Evolutionary conservation across 1,140 invertebrate species (phyloP).

Genomic region (Vanessa atalanta): DNA sequence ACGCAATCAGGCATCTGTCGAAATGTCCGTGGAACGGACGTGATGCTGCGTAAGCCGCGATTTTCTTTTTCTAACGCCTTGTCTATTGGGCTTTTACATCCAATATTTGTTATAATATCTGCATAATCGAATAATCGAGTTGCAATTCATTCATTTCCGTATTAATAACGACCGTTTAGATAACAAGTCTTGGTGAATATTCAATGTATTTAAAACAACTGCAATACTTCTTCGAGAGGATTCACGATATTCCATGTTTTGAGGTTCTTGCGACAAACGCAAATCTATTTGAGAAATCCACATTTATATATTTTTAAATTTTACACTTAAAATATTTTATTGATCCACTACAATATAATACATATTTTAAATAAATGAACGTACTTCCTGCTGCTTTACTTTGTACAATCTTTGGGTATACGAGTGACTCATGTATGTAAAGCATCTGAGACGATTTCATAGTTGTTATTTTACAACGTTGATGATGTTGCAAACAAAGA

Average conservation of each 20-base stretch:
- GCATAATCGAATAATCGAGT: neutral
- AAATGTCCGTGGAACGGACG: constrained; percentile 45
- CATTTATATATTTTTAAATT: no score
- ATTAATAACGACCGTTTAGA: neutral
- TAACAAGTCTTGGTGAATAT: neutral
- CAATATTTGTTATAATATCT: neutral
- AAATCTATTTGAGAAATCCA: neutral
- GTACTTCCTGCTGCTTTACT: no score
- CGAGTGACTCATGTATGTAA: no score
- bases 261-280: neutral
- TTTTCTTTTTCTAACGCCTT: constrained; percentile 43
- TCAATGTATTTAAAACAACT: neutral
- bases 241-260: neutral
- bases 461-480: no score
- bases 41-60: constrained; percentile 37
- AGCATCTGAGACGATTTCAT: no score
- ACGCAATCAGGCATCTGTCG: constrained; percentile 52
- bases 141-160: neutral
- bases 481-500: no score
- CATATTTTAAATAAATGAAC: no score
- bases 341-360: no score
- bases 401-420: no score
- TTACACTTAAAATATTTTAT: no score
- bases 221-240: neutral
- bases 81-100: neutral